phyloP scores from a whole-genome alignment of 2,797 vertebrate species.

The Notolabrus celidotus region DNA sequence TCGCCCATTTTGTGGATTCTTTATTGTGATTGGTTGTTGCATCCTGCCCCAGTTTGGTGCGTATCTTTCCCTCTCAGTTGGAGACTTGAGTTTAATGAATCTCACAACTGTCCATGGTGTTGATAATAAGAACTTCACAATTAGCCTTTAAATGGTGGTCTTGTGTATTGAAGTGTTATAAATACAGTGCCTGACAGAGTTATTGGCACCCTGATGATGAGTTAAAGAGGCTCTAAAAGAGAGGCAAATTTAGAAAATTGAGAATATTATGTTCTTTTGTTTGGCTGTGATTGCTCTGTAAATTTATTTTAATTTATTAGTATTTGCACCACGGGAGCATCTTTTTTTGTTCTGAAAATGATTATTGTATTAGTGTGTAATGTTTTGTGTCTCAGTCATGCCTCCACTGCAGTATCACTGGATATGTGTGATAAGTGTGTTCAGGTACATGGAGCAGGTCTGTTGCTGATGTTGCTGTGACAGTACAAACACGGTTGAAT shows the following conservation, averaged over 20 bases:
- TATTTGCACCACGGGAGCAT: slow-evolving; percentile 5
- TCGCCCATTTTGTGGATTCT: slow-evolving; percentile 35
- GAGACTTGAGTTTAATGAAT: slow-evolving; percentile 75
- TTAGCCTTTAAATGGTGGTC: slow-evolving; percentile 64
- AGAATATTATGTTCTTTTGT: slow-evolving; percentile 26
- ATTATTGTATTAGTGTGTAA: slow-evolving; percentile 7
- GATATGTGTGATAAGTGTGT: slow-evolving; percentile 41
- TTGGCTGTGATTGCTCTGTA: slow-evolving; percentile 12
- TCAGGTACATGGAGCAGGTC: slow-evolving; percentile 24
- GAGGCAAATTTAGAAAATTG: slow-evolving; percentile 39
- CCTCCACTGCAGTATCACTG: neutral
- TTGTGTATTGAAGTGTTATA: slow-evolving; percentile 59
- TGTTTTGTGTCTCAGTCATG: slow-evolving; percentile 20
- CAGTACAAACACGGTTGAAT: slow-evolving; percentile 33
- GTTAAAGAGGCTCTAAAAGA: slow-evolving; percentile 37
- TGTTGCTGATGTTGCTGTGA: slow-evolving; percentile 22
- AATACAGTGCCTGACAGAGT: slow-evolving; percentile 41
- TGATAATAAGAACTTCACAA: slow-evolving; percentile 71
- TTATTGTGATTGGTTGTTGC: slow-evolving; percentile 61
- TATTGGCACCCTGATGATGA: slow-evolving; percentile 46
- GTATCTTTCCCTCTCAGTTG: slow-evolving; percentile 60
- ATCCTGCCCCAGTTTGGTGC: slow-evolving; percentile 71
- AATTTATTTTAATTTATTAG: slow-evolving; percentile 41
- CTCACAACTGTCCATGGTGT: slow-evolving; percentile 65
- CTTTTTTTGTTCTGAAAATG: neutral